Base-by-base conservation (phyloP, 1,140 invertebrate species). In the Acromyrmex echinatior region DNA sequence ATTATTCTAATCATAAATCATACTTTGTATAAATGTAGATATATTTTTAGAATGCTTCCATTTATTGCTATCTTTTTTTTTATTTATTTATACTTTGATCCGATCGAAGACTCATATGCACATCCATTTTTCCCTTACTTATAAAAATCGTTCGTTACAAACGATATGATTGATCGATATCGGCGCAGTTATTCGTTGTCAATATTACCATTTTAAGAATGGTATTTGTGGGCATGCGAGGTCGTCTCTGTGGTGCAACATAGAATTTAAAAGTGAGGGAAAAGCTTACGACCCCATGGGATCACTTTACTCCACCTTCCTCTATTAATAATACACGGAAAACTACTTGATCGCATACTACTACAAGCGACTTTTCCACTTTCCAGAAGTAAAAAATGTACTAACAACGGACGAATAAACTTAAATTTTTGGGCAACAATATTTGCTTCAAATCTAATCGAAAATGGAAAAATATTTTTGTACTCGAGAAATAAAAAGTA, bases 191-290 rank as follows among this genome's bases (percentile, higher is more conserved):
- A 25, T 21, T 7, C 49, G 66, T 58, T 45, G 77, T 82, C 66
- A 10, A 58, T 65, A 66, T 68, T 87, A 79, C 71, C 89, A 91
- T 90, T 91, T 91, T 65, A 86, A 91, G 88, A 91, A 90, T 90
- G 89, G 86, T 86, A 88, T 87, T 90, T 25, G 53, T 58, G 51
- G 4, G 21, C 39, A 31, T 53, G 58, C 39, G 80, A 70, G 86
- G 86, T 88, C 62, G 76, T 81, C 78, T 90, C 68, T 65, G 45
- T 51, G 62, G 49, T 21, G 58, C 85, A 60, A 39, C 86, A 66
- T 68, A 74, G 62, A 86, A 88, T 68, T 88, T 78, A 66, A 76
- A 86, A 85, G 73, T 60, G 56, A 78, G 79, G 89, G 89, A 62
- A 80, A 91, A 90, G 60, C 82, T 85, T 82, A 86, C 58, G 62